phyloP scores from a whole-genome alignment of 2,888 invertebrate genomes.

The Watsonalla binaria region DNA sequence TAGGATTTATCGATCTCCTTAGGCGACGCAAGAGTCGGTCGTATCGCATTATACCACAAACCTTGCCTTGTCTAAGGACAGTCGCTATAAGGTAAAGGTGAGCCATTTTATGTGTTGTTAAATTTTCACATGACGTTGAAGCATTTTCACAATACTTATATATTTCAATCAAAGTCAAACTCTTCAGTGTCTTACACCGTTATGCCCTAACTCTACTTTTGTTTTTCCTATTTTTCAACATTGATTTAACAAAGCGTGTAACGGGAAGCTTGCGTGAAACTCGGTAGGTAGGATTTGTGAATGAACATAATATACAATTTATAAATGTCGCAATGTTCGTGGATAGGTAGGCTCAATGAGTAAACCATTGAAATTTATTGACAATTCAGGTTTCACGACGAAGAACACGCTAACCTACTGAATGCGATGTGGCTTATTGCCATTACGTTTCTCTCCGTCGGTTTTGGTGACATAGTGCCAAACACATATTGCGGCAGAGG shows the following conservation, averaged over 20 bases:
- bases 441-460: constrained; percentile 99
- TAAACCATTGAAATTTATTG: constrained; percentile 71
- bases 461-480: constrained; percentile 99
- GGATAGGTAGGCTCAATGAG: constrained; percentile 39
- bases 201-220: constrained; percentile 30
- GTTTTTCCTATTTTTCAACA: constrained; percentile 42
- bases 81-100: constrained; percentile 67
- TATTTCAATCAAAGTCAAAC: constrained; percentile 72
- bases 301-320: constrained; percentile 22
- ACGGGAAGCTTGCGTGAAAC: constrained; percentile 28
- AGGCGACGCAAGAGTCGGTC: constrained; percentile 49
- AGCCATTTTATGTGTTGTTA: constrained; percentile 75
- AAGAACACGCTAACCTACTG: constrained; percentile 98
- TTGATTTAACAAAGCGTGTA: constrained; percentile 23
- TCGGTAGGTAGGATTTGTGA: constrained; percentile 38
- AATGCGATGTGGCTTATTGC: constrained; percentile 99
- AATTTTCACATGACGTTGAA: constrained; percentile 41
- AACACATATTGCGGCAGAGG: constrained; percentile 99
- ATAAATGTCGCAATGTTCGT: constrained; percentile 24
- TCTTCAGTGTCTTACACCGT: constrained; percentile 51
- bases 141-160: constrained; percentile 38
- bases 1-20: constrained; percentile 30
- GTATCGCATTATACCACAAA: constrained; percentile 8
- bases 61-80: constrained; percentile 58
- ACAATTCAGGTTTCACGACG: constrained; percentile 95